Conservation (phyloP, 2,797 vertebrate species). For the Moxostoma hubbsi region DNA sequence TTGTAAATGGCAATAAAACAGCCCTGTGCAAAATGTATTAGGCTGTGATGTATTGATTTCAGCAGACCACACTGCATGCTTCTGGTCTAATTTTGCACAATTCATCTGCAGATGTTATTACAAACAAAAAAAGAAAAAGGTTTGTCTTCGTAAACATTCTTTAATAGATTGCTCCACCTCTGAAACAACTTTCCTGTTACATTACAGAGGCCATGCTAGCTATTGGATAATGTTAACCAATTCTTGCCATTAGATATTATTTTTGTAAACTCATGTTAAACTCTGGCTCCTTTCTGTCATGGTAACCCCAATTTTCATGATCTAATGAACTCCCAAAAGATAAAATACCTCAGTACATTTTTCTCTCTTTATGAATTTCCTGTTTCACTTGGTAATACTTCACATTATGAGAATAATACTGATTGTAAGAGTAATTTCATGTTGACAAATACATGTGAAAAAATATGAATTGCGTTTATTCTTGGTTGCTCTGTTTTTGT, state of each 20-base stretch:
- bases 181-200: too few species aligned
- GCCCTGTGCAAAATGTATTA: neutral
- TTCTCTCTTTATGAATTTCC: neutral
- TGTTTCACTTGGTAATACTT: neutral
- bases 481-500: neutral
- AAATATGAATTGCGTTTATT: neutral
- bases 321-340: neutral
- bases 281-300: too few species aligned
- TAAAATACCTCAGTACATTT: neutral
- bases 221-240: too few species aligned
- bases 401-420: neutral
- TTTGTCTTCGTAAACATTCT: too few species aligned
- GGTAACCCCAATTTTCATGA: neutral
- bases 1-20: conserved; percentile 21
- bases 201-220: too few species aligned
- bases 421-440: neutral
- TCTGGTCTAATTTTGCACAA: too few species aligned
- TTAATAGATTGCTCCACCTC: too few species aligned
- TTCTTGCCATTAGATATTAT: too few species aligned
- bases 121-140: too few species aligned
- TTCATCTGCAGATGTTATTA: too few species aligned
- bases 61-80: neutral
- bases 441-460: neutral
- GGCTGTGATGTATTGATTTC: neutral
- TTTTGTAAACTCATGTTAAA: too few species aligned